Percentiles rank a stretch among this genome's conserved stretches.
phyloP scores from a whole-genome alignment of 2,888 invertebrate genomes.

The Apoderus coryli region DNA sequence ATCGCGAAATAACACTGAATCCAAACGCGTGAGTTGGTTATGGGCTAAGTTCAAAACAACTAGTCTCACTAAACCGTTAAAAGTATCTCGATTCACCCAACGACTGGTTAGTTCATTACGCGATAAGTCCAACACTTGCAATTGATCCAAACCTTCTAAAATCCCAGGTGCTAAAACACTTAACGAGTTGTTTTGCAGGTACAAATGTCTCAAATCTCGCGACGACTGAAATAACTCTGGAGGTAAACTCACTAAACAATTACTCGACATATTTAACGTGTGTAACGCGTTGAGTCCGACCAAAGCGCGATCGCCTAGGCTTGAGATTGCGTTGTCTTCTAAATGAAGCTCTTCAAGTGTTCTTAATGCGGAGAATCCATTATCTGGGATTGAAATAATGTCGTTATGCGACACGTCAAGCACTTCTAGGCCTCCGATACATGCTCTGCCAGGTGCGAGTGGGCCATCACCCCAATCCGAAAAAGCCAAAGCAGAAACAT shows the following conservation, averaged over 20 bases:
- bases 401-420: slow-evolving; percentile 64
- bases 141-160: slow-evolving; percentile 55
- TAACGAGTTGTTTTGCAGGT: slow-evolving; percentile 63
- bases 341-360: slow-evolving; percentile 54
- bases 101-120: slow-evolving; percentile 61
- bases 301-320: slow-evolving; percentile 60
- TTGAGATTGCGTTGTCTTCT: slow-evolving; percentile 61
- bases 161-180: slow-evolving; percentile 61
- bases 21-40: slow-evolving; percentile 58
- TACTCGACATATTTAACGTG: slow-evolving; percentile 64
- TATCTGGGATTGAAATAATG: slow-evolving; percentile 53
- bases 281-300: slow-evolving; percentile 53
- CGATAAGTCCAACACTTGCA: slow-evolving; percentile 59
- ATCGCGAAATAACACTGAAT: slow-evolving; percentile 57
- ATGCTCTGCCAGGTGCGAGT: slow-evolving; percentile 42
- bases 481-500: slow-evolving; percentile 59
- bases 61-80: slow-evolving; percentile 56
- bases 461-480: slow-evolving; percentile 57
- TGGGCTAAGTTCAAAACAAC: slow-evolving; percentile 60
- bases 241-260: slow-evolving; percentile 61
- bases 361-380: slow-evolving; percentile 53
- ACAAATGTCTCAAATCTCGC: slow-evolving; percentile 54
- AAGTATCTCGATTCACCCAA: slow-evolving; percentile 65
- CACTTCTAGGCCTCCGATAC: slow-evolving; percentile 52
- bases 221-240: slow-evolving; percentile 63